These are phyloP conservation scores for Phenganax marumi DNA, from an alignment of 92 coral and sea anemone species.

Conservation along the genomic window DNA sequence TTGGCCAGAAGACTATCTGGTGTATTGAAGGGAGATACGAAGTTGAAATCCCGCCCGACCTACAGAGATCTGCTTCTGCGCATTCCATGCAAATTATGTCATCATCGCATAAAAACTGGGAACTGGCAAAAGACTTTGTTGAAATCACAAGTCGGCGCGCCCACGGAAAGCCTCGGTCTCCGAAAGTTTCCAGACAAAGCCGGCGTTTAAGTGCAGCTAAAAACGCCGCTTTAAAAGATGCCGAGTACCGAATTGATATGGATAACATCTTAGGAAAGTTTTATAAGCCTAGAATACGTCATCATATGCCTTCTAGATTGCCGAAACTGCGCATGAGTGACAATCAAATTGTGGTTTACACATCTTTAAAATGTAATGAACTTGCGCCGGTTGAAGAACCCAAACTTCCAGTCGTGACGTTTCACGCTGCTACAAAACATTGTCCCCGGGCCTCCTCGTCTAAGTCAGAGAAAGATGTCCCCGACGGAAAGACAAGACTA, in stretches of 20 bases:
- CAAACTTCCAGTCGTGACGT: constrained; percentile 68
- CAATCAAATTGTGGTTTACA: constrained; percentile 85
- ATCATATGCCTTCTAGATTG: constrained; percentile 74
- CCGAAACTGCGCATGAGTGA: constrained; percentile 83
- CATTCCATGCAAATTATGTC: constrained; percentile 69
- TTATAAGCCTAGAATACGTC: constrained; percentile 82
- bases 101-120: constrained; percentile 67
- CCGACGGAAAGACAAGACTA: constrained; percentile 20
- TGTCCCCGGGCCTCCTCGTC: constrained; percentile 43
- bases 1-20: constrained; percentile 85
- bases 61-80: constrained; percentile 83
- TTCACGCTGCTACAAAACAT: constrained; percentile 28
- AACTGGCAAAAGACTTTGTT: constrained; percentile 76
- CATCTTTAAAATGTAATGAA: constrained; percentile 82
- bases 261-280: constrained; percentile 77
- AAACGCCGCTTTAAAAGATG: not conserved
- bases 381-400: constrained; percentile 75
- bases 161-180: too few species aligned
- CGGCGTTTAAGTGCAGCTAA: not conserved
- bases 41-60: constrained; percentile 67
- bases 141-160: constrained; percentile 49
- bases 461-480: constrained; percentile 25
- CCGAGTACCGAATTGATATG: constrained; percentile 37
- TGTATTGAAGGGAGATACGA: constrained; percentile 53
- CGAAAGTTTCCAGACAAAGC: too few species aligned